Evolutionary conservation across 2,113 vertebrate genomes (phyloP).

Genomic region (Sinocyclocheilus anophthalmus): DNA sequence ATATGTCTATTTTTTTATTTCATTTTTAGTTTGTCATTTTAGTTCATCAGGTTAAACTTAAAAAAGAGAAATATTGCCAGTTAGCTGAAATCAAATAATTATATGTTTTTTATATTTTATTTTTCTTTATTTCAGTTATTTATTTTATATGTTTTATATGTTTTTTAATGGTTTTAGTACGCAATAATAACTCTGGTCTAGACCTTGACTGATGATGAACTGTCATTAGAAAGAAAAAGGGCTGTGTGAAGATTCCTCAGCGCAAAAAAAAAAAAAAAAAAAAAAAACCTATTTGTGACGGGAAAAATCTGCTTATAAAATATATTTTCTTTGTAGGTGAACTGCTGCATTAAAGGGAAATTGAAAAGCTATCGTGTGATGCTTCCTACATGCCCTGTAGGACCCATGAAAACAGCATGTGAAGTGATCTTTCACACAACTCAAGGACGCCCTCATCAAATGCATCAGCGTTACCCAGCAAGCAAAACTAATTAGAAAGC

Average conservation of each 20-base stretch:
- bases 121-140: too few relatives aligned
- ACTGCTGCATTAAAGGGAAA: neutral
- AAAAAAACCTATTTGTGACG: too few relatives aligned
- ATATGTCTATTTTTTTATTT: too few relatives aligned
- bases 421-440: neutral
- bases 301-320: neutral
- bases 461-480: neutral
- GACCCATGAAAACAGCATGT: neutral
- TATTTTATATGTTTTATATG: too few relatives aligned
- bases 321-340: neutral
- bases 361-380: neutral
- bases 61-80: too few relatives aligned
- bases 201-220: neutral
- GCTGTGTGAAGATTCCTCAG: neutral
- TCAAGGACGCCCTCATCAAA: neutral
- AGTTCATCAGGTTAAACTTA: too few relatives aligned
- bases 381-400: neutral
- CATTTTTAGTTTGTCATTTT: too few relatives aligned
- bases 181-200: too few relatives aligned
- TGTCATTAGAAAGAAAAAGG: neutral
- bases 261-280: too few relatives aligned
- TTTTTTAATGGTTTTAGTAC: too few relatives aligned
- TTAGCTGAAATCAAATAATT: too few relatives aligned
- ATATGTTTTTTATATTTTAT: too few relatives aligned
- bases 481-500: slow-evolving; percentile 15